These are phyloP conservation scores for Phlogophora meticulosa DNA, from an alignment of 2,888 invertebrate species.

Conservation along the genomic window DNA sequence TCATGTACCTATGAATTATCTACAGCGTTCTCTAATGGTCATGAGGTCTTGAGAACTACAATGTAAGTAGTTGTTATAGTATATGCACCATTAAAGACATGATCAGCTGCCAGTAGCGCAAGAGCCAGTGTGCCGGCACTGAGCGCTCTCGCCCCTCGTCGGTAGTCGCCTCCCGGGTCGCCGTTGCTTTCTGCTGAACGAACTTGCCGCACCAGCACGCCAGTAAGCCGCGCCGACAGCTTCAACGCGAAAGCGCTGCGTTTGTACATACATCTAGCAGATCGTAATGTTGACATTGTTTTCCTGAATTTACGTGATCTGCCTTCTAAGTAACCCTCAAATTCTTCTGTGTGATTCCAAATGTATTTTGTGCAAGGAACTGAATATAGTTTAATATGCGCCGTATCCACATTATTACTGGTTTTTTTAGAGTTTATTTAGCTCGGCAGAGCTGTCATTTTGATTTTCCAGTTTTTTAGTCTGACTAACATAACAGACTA, in stretches of 20 bases:
- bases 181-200: conserved; percentile 40
- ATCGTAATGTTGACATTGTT: conserved; percentile 60
- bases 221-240: conserved; percentile 68
- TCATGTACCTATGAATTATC: conserved; percentile 35
- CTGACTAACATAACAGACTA: background rate
- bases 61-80: conserved; percentile 66
- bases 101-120: conserved; percentile 83
- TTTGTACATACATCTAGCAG: conserved; percentile 50
- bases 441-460: conserved; percentile 36
- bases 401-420: conserved; percentile 58
- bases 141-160: conserved; percentile 46
- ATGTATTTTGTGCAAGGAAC: conserved; percentile 27
- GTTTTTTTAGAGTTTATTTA: conserved; percentile 42
- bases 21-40: conserved; percentile 31
- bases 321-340: conserved; percentile 29
- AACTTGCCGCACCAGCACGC: conserved; percentile 62
- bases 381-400: conserved; percentile 34
- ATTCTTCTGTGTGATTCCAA: conserved; percentile 33
- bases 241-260: conserved; percentile 61
- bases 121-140: conserved; percentile 78
- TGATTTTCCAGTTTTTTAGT: conserved; percentile 16
- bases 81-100: conserved; percentile 81
- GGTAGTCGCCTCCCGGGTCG: conserved; percentile 51
- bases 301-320: conserved; percentile 29
- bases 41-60: conserved; percentile 32